Percentiles rank a stretch among this genome's conserved stretches.
Conservation (phyloP, 1,140 invertebrate species). For the Ooceraea biroi region DNA sequence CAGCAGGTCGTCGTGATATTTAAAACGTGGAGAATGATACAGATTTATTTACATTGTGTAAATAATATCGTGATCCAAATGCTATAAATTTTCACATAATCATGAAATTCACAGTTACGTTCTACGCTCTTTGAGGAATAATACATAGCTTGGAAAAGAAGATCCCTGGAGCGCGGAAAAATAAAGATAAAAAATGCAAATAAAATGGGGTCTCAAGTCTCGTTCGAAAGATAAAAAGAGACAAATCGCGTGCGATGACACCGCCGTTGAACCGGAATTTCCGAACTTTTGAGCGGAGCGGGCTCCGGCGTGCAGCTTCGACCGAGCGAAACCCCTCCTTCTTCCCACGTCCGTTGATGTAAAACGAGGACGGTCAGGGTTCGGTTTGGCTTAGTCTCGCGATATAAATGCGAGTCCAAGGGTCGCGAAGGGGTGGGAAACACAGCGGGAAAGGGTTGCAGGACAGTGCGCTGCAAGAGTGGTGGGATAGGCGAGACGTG, state of each 20-base stretch:
- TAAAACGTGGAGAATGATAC: neutral
- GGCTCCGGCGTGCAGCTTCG: neutral
- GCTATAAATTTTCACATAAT: neutral
- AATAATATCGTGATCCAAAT: neutral
- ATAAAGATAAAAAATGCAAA: neutral
- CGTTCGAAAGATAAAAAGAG: slow-evolving; percentile 2
- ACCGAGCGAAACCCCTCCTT: neutral
- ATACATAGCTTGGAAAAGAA: neutral
- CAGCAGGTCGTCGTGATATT: neutral
- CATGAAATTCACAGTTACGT: neutral
- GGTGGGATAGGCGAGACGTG: slow-evolving; percentile 29
- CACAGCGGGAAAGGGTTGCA: slow-evolving; percentile 45
- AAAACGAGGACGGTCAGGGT: slow-evolving; percentile 29
- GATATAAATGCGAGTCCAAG: slow-evolving; percentile 41
- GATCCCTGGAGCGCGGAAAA: neutral
- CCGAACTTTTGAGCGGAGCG: neutral
- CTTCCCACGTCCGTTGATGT: neutral
- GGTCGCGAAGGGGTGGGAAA: neutral
- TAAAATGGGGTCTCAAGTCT: slow-evolving; percentile 37
- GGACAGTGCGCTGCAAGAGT: slow-evolving; percentile 31
- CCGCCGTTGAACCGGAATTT: neutral
- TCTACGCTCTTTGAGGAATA: neutral
- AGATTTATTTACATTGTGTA: neutral
- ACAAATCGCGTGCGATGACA: slow-evolving; percentile 19
- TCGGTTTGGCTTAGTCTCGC: slow-evolving; percentile 28